Evolutionary conservation across 2,888 invertebrate genomes (phyloP), one percentile per base, ranked within the genome.

Genomic region (Sphinx pinastri): DNA sequence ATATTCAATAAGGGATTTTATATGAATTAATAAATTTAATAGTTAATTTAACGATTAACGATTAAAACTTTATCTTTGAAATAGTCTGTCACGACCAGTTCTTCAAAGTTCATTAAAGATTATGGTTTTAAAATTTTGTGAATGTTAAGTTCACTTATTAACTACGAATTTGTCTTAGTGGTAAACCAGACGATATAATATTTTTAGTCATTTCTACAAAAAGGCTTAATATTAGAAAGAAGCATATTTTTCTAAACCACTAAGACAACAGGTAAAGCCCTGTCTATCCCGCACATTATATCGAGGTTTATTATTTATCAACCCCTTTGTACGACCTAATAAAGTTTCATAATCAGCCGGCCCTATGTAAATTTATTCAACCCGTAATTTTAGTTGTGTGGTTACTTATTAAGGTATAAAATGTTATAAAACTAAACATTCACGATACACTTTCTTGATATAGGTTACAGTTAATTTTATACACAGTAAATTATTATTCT

Each of bases 311-410:
- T 63, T 63, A 19, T 47, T 13, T 63, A 45, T 47, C 49, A 49
- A 12, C 47, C 11, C 55, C 13, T 63, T 19, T 63, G 45, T 63
- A 63, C 49, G 47, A 12, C 47, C 49, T 16, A 63, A 63, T 63
- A 63, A 19, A 63, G 63, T 47, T 58, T 63, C 49, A 49, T 63
- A 49, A 63, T 19, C 49, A 63, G 63, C 47, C 49, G 63, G 63
- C 49, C 47, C 19, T 63, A 63, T 63, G 63, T 19, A 63, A 63
- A 63, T 63, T 63, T 49, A 63, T 63, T 49, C 63, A 63, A 49
- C 47, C 16, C 49, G 47, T 49, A 57, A 57, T 25, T 57, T 47
- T 63, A 31, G 13, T 19, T 49, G 63, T 19, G 49, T 19, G 63
- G 63, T 19, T 19, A 63, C 49, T 47, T 47, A 47, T 63, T 19